Percentiles rank a stretch among this genome's conserved stretches.
Conservation (phyloP, 2,797 vertebrate species). For the Malacoraja senta region DNA sequence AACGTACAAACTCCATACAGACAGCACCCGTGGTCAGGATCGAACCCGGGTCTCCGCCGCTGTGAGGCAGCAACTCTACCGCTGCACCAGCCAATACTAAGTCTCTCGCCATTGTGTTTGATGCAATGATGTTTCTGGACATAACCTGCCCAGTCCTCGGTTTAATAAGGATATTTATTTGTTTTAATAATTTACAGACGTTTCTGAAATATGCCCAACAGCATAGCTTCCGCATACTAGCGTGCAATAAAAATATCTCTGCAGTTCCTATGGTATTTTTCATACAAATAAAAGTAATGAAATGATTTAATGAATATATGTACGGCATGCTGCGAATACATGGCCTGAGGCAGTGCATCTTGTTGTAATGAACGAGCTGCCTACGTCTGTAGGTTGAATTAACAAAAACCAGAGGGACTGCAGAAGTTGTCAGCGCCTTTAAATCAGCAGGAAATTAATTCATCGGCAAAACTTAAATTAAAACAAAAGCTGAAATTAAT, state of each 20-base stretch:
- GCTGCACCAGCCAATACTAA: neutral
- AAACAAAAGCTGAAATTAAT: neutral
- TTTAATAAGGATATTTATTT: neutral
- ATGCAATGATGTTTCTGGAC: neutral
- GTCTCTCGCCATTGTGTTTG: neutral
- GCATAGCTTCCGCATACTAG: neutral
- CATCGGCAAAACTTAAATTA: neutral
- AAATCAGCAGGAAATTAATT: constrained; percentile 34
- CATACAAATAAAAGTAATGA: constrained; percentile 33
- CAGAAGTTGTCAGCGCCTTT: neutral
- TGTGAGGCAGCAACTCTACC: too few species aligned
- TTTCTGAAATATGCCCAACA: constrained; percentile 14
- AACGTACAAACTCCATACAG: too few species aligned
- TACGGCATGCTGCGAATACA: neutral
- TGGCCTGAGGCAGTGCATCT: neutral
- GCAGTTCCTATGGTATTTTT: constrained; percentile 17
- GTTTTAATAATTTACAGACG: constrained; percentile 27
- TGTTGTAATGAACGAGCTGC: neutral
- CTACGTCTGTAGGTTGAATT: neutral
- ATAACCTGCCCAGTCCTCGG: neutral
- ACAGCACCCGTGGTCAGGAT: too few species aligned
- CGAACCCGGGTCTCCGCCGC: too few species aligned
- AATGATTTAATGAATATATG: constrained; percentile 27
- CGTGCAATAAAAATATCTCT: constrained; percentile 27
- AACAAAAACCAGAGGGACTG: constrained; percentile 24